These are phyloP conservation scores for Heteromurus nitidus DNA, from an alignment of 2,888 invertebrate species.

Conservation along the genomic window DNA sequence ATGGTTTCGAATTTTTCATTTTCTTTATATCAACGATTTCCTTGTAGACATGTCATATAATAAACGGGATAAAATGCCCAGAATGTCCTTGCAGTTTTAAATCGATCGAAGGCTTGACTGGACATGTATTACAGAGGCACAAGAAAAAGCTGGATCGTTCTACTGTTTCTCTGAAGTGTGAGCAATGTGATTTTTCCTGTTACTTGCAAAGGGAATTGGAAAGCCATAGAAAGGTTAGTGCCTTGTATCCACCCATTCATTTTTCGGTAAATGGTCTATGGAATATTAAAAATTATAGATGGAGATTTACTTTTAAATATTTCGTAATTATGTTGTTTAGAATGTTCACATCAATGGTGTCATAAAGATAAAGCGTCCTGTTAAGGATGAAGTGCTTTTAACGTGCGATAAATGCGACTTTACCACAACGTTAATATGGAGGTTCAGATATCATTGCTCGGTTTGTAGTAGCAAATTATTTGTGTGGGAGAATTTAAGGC, in stretches of 20 bases:
- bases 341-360: too few relatives aligned
- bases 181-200: neutral
- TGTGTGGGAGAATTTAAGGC: neutral
- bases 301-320: neutral
- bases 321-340: neutral
- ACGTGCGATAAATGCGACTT: neutral
- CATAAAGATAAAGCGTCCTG: too few relatives aligned
- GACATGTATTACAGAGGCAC: neutral
- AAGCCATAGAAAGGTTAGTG: slow-evolving; percentile 11
- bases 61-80: slow-evolving; percentile 9
- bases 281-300: neutral
- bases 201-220: neutral
- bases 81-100: slow-evolving; percentile 15
- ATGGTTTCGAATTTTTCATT: neutral
- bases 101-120: slow-evolving; percentile 1
- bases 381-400: too few relatives aligned
- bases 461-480: neutral
- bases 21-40: neutral
- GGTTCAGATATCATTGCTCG: neutral
- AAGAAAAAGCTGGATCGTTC: slow-evolving; percentile 11
- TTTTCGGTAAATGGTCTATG: too few relatives aligned
- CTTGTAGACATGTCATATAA: slow-evolving; percentile 11
- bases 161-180: slow-evolving; percentile 7
- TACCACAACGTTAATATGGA: neutral
- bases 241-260: too few relatives aligned